Conservation (phyloP, 2,888 invertebrate species). For the Dicyrtoma fusca region DNA sequence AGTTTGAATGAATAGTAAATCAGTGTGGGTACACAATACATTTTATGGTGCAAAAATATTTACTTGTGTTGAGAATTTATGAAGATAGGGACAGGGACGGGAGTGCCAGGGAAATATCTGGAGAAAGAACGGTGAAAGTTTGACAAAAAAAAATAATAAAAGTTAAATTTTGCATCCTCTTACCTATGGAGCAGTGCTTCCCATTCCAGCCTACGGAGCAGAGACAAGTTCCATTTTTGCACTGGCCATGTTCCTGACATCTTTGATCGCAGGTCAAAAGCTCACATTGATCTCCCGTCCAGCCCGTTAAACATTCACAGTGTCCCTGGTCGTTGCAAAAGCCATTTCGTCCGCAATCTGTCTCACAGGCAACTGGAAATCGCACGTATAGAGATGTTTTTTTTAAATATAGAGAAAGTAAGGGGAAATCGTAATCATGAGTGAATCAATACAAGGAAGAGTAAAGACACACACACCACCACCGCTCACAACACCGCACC, state of each 20-base stretch:
- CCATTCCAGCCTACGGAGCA: constrained; percentile 99
- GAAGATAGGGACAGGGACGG: too few relatives aligned
- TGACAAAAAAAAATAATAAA: neutral
- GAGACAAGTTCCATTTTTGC: constrained; percentile 96
- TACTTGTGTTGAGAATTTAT: too few relatives aligned
- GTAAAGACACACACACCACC: neutral
- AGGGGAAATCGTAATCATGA: neutral
- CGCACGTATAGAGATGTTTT: too few relatives aligned
- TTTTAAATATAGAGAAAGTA: too few relatives aligned
- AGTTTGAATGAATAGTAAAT: too few relatives aligned
- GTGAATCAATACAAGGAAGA: constrained; percentile 31
- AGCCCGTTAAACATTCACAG: constrained; percentile 79
- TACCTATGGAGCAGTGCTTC: constrained; percentile 93
- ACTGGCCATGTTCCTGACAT: constrained; percentile 94
- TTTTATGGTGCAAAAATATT: too few relatives aligned
- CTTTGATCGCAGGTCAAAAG: constrained; percentile 87
- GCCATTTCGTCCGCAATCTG: constrained; percentile 94
- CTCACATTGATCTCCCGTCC: constrained; percentile 91
- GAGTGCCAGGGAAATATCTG: too few relatives aligned
- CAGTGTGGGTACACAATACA: too few relatives aligned
- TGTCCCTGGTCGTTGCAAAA: constrained; percentile 84
- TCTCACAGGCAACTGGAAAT: constrained; percentile 89
- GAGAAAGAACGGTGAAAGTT: too few relatives aligned
- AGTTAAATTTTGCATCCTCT: constrained; percentile 58
- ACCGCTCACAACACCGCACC: neutral